Percentiles rank a stretch among this genome's conserved stretches.
Conservation (phyloP, 2,888 invertebrate species). For the Agrotis segetum region DNA sequence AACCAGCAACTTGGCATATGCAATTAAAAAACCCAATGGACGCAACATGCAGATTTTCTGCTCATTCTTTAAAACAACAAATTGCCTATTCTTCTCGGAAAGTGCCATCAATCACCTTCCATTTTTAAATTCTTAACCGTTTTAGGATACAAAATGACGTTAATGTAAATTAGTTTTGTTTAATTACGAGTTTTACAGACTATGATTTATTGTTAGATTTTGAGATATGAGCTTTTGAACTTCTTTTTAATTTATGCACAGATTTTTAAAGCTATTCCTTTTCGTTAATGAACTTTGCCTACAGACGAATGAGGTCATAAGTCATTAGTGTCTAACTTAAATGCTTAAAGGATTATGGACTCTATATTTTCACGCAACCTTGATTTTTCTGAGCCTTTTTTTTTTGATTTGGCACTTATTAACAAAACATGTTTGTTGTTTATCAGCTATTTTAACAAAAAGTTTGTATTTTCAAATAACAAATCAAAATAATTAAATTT, state of each 20-base stretch:
- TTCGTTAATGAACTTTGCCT: constrained; percentile 40
- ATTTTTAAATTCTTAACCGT: constrained; percentile 66
- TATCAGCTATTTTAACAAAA: no score
- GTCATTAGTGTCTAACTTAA: constrained; percentile 25
- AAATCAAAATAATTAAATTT: no score
- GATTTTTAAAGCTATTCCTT: constrained; percentile 20
- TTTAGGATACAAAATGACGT: constrained; percentile 78
- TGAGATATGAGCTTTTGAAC: constrained; percentile 55
- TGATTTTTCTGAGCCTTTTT: not conserved
- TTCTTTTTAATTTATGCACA: constrained; percentile 43
- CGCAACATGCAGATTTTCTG: constrained; percentile 9
- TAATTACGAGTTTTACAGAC: constrained; percentile 82
- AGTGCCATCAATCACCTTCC: constrained; percentile 82
- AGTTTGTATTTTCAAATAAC: no score
- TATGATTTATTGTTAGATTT: constrained; percentile 81
- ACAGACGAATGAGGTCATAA: constrained; percentile 10
- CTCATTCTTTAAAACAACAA: constrained; percentile 28
- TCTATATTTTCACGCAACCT: not conserved
- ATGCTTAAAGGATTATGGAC: not conserved
- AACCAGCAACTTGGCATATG: not conserved
- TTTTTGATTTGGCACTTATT: not conserved
- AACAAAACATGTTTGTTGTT: no score
- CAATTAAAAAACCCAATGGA: constrained; percentile 4
- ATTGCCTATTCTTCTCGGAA: constrained; percentile 73
- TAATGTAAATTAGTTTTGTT: constrained; percentile 81